phyloP scores from a whole-genome alignment of 2,113 vertebrate species.

The Nothocercus julius region DNA sequence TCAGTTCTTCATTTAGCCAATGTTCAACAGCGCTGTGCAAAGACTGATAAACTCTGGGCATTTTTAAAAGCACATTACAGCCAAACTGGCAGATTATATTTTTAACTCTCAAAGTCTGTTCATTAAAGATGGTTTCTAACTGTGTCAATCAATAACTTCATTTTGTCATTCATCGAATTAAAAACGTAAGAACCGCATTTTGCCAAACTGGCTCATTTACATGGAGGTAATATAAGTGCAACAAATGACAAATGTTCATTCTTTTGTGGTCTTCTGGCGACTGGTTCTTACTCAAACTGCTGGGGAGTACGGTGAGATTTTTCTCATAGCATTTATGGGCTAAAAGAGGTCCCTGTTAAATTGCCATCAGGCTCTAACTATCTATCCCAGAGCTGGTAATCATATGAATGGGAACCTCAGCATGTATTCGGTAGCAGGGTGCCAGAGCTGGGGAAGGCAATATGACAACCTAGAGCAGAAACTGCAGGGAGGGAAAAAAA shows the following conservation, averaged over 20 bases:
- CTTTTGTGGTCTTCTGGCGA: background rate
- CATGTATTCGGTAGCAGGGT: background rate
- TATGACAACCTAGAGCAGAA: background rate
- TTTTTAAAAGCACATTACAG: background rate
- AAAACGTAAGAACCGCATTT: background rate
- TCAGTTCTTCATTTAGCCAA: background rate
- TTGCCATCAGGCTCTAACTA: background rate
- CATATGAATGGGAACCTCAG: background rate
- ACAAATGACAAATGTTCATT: fast-evolving
- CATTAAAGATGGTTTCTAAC: background rate
- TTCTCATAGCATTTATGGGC: background rate
- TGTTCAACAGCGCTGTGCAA: background rate
- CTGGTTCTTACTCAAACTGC: background rate
- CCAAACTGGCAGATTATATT: background rate
- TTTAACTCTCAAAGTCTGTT: background rate
- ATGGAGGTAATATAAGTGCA: background rate
- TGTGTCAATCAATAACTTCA: background rate
- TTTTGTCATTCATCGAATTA: background rate
- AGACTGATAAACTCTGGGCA: background rate
- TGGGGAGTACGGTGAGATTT: background rate
- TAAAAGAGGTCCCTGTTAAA: background rate
- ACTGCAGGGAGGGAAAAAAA: background rate
- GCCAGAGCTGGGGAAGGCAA: background rate
- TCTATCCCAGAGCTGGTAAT: background rate
- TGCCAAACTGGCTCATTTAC: background rate